Evolutionary conservation across 2,888 invertebrate genomes (phyloP), one percentile per base, ranked within the genome.

Genomic region (Caenorhabditis plicata): DNA sequence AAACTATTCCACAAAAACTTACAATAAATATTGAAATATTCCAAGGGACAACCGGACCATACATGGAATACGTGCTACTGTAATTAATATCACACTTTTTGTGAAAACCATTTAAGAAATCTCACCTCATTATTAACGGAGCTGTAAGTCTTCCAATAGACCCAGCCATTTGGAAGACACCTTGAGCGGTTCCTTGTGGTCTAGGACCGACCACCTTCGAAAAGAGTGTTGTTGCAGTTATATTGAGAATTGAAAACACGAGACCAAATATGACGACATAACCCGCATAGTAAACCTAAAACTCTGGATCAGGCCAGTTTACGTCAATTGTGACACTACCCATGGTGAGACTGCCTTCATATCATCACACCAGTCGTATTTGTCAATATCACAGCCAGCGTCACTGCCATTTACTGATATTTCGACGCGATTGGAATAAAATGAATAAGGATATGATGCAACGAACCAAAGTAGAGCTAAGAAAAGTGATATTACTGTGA

Each of bases 111-210:
- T n/a, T n/a, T n/a, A n/a, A n/a, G n/a, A n/a, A n/a, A n/a, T n/a
- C n/a, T n/a, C n/a, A n/a, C n/a, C n/a, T 61, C 49, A 56, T 64
- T 17, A 54, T 7, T 2, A 64, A 25, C n/a, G 64, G 64, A 20
- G 60, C 52, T 7, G 48, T 20, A 17, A 67, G 23, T 13, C 67
- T 25, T 8, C 63, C 67, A 9, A 61, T 41, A 8, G 52, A 52
- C 9, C 67, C 67, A n/a, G 64, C 52, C 47, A 63, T 61, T 40
- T 67, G 67, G 29, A 51, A 67, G 2, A 67, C n/a, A 11, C 67
- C 67, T 57, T 67, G 67, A 31, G 60, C 57, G 3, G 67, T 67
- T 27, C 67, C 67, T 48, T 63, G 63, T 7, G 53, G 64, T 44
- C 64, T 36, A 15, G 61, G 55, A 8, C 68, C 68, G 9, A 68